Evolutionary conservation across 1,140 invertebrate species (phyloP).

Genomic region (Lordiphosa stackelbergi): DNA sequence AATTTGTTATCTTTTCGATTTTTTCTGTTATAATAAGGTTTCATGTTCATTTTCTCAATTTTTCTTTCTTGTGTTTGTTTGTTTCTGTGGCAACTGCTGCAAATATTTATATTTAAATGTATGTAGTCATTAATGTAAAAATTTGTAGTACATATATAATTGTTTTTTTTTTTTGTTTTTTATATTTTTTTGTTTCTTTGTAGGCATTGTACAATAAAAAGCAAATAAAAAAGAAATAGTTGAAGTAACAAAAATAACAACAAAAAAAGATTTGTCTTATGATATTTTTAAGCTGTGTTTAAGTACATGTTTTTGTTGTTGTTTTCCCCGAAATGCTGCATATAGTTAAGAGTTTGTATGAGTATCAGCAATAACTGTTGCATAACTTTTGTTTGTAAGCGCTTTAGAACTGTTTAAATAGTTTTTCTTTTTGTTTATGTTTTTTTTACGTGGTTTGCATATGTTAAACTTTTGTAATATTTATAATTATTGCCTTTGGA

Average conservation of each 20-base stretch:
- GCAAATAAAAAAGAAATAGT: slow-evolving; percentile 2
- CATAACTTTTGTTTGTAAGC: slow-evolving; percentile 12
- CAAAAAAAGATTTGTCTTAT: neutral
- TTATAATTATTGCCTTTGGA: too few species aligned
- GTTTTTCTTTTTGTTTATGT: neutral
- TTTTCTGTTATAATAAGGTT: slow-evolving; percentile 61
- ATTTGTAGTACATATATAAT: slow-evolving; percentile 46
- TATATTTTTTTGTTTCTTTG: slow-evolving; percentile 6
- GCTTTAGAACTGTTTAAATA: slow-evolving; percentile 9
- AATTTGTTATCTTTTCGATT: slow-evolving; percentile 42
- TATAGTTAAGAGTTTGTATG: slow-evolving; percentile 17
- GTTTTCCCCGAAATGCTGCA: slow-evolving; percentile 9
- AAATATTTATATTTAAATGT: slow-evolving; percentile 51
- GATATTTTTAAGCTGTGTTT: slow-evolving; percentile 1
- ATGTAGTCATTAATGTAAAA: slow-evolving; percentile 73
- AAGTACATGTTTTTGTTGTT: slow-evolving; percentile 8
- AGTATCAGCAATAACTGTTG: slow-evolving; percentile 7
- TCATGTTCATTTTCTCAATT: slow-evolving; percentile 75
- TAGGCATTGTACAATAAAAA: slow-evolving; percentile 28
- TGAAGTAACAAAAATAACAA: too few species aligned
- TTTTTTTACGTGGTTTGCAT: slow-evolving; percentile 6
- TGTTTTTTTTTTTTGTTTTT: neutral
- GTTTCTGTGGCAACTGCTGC: slow-evolving; percentile 37
- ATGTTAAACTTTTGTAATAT: too few species aligned
- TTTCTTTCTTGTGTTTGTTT: slow-evolving; percentile 30